phyloP scores from a whole-genome alignment of 2,797 vertebrate genomes.

The Schizopygopsis malacanthus region DNA sequence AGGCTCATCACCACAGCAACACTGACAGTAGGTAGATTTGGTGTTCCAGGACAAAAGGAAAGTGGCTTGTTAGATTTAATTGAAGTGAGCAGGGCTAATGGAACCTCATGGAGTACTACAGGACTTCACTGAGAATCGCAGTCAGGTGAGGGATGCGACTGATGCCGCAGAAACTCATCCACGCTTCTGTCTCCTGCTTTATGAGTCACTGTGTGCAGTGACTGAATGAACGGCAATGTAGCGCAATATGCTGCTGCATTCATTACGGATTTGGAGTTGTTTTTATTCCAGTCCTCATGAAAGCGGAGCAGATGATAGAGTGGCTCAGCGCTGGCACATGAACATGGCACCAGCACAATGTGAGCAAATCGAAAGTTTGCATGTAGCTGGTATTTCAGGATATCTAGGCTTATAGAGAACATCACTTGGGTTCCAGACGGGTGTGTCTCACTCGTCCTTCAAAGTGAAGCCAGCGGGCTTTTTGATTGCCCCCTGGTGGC shows the following conservation, averaged over 20 bases:
- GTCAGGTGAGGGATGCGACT: constrained; percentile 25
- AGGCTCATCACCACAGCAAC: constrained; percentile 51
- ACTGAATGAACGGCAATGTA: constrained; percentile 16
- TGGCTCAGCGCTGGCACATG: neutral
- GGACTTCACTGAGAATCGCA: constrained; percentile 5
- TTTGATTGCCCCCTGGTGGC: too few species aligned
- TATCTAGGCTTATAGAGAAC: constrained; percentile 2
- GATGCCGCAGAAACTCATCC: constrained; percentile 5
- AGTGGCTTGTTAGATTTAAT: constrained; percentile 51
- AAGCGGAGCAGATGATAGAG: constrained; percentile 30
- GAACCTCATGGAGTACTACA: constrained; percentile 12
- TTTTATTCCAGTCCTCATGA: constrained; percentile 35
- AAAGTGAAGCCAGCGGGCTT: too few species aligned
- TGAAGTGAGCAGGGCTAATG: constrained; percentile 47
- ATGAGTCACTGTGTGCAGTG: constrained; percentile 8
- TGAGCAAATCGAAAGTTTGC: constrained; percentile 25
- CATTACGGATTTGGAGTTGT: constrained; percentile 43
- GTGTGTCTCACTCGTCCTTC: too few species aligned
- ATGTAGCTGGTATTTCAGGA: neutral
- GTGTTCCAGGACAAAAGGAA: constrained; percentile 47
- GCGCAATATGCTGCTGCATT: constrained; percentile 39
- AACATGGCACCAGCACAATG: constrained; percentile 24
- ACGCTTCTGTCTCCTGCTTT: constrained; percentile 9
- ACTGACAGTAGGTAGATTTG: constrained; percentile 46
- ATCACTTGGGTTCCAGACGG: neutral